Base-by-base conservation (phyloP, 2,113 vertebrate genomes). In the Nyctereutes procyonoides region DNA sequence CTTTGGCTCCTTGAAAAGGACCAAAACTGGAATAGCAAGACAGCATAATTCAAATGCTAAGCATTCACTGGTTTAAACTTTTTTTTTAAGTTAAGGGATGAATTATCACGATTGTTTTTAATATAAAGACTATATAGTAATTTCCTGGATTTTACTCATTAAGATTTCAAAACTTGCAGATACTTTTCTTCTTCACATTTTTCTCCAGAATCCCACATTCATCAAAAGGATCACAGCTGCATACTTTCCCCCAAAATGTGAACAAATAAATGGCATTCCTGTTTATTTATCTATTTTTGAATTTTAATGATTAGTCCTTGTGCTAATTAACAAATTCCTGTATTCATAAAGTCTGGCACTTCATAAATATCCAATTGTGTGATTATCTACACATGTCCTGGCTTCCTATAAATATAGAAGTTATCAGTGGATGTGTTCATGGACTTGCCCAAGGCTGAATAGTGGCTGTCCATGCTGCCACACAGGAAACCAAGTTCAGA, bases 181-280 rank as follows among this genome's bases (percentile, higher is more conserved):
- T 95, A 98, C 73, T 98, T 98, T 98, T 98, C 93, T 97, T 96
- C 95, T 98, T 98, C 55, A 79, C 80, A 77, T 98, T 98, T 98
- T 95, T 96, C 63, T 97, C 90, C 83, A 97, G 94, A 96, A 97
- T 95, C 94, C 95, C 90, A 87, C 84, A 96, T 98, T 98, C 98
- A 97, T 98, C 98, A 97, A 98, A 98, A 98, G 96, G 98, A 98
- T 96, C 98, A 97, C 98, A 99, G 98, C 98, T 99, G 98, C 98
- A 97, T 97, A 98, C 90, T 95, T 97, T 81, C 38, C 81, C 55
- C 73, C 90, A 56, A 97, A 98, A 97, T 96, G 77, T 95, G 97
- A 98, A 97, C 95, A 97, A 97, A 97, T 98, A 98, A 97, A 97
- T 96, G 97, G 24, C 96, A 98, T 96, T 98, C 93, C 96, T 98